Evolutionary conservation across 2,888 invertebrate species (phyloP).

Genomic region (Leptopterna dolabrata): DNA sequence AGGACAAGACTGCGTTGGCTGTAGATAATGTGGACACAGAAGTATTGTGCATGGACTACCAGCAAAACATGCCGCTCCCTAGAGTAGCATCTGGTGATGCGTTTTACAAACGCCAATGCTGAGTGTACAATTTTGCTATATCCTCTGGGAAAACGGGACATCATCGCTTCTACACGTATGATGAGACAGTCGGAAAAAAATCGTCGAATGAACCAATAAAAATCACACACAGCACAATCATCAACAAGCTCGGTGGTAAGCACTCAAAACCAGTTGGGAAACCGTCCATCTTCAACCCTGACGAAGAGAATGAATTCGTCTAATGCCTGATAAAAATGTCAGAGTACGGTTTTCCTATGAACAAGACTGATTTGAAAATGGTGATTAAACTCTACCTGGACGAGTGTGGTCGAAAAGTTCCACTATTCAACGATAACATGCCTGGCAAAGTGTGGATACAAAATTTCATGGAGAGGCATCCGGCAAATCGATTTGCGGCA

Average conservation of each 20-base stretch:
- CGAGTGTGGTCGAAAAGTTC: conserved; percentile 27
- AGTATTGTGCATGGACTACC: conserved; percentile 33
- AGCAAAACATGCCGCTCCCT: conserved; percentile 33
- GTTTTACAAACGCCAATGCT: conserved; percentile 55
- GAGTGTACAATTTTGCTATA: conserved; percentile 54
- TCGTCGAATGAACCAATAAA: conserved; percentile 37
- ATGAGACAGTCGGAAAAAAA: conserved; percentile 47
- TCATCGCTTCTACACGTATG: conserved; percentile 46
- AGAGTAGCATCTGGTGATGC: conserved; percentile 36
- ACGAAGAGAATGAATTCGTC: conserved; percentile 62
- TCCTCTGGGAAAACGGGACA: conserved; percentile 58
- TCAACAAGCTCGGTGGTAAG: conserved; percentile 59
- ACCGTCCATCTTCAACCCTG: conserved; percentile 57
- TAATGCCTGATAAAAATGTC: conserved; percentile 59
- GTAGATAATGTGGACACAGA: conserved; percentile 30
- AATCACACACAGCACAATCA: conserved; percentile 59
- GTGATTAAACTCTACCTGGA: conserved; percentile 29
- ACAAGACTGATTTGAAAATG: conserved; percentile 47
- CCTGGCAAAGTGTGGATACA: conserved; percentile 63
- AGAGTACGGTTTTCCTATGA: conserved; percentile 63
- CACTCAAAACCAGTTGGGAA: conserved; percentile 55
- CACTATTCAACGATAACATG: conserved; percentile 59
- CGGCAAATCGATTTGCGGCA: conserved; percentile 55
- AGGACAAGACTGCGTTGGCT: conserved; percentile 25
- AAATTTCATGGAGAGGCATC: conserved; percentile 60